phyloP scores from a whole-genome alignment of 2,888 invertebrate genomes.

The Phragmatobia fuliginosa region DNA sequence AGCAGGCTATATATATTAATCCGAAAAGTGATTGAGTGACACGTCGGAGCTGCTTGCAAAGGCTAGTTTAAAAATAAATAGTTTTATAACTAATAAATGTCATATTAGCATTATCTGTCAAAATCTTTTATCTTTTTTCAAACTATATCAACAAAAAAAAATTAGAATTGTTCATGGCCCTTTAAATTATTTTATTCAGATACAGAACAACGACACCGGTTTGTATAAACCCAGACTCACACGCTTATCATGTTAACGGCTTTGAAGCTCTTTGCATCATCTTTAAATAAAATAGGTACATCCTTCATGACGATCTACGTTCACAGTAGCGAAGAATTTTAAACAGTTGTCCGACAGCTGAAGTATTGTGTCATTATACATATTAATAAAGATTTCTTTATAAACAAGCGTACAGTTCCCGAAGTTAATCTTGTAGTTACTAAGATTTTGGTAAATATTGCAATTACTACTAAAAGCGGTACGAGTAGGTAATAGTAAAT shows the following conservation, averaged over 20 bases:
- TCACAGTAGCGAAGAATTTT: conserved; percentile 53
- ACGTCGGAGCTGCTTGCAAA: no score
- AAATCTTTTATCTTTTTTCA: not conserved
- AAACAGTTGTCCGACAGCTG: conserved; percentile 35
- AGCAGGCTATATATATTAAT: no score
- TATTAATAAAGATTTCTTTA: no score
- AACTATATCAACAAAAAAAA: not conserved
- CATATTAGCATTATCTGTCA: not conserved
- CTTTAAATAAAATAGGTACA: conserved; percentile 50
- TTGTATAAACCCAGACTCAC: conserved; percentile 42
- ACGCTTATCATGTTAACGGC: conserved; percentile 59
- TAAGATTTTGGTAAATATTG: no score
- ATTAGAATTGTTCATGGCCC: not conserved
- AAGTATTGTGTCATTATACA: not conserved
- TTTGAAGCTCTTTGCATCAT: conserved; percentile 51
- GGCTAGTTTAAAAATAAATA: no score
- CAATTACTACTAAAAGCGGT: no score
- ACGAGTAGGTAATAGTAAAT: no score
- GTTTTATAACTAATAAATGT: no score
- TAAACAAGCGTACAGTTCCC: no score
- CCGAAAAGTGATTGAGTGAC: no score
- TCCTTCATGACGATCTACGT: conserved; percentile 51
- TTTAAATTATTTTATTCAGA: not conserved
- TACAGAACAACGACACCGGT: not conserved
- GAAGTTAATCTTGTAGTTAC: no score